A percentile compares a stretch with the other conserved stretches of the same genome.
Conservation (phyloP, 30 jellyfish, hydroid and myxozoan species). For the Cassiopea andromeda region DNA sequence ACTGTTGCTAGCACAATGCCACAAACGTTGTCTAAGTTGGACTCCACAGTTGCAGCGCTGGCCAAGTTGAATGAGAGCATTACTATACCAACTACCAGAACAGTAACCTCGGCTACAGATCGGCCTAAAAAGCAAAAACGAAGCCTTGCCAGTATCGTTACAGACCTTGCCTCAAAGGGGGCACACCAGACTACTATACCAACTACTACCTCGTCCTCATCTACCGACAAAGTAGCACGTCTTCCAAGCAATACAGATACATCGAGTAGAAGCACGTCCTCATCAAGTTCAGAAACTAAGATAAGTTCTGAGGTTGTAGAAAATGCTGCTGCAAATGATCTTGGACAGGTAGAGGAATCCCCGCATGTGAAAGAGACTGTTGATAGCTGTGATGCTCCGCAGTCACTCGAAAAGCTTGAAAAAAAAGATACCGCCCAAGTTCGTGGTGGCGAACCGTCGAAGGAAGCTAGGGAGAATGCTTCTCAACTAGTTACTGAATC, state of each 20-base stretch:
- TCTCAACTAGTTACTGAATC: not conserved
- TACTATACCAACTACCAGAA: conserved; percentile 55
- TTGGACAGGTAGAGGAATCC: not conserved
- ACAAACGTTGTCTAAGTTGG: conserved; percentile 3
- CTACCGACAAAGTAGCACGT: not conserved
- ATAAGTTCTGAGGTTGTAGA: not conserved
- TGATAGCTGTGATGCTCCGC: not conserved
- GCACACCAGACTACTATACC: conserved; percentile 36
- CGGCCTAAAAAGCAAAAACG: conserved; percentile 67
- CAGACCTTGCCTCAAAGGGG: conserved; percentile 55
- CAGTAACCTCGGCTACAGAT: conserved; percentile 51
- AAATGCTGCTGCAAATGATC: not conserved
- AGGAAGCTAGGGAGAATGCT: not conserved
- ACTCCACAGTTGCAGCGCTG: conserved; percentile 45
- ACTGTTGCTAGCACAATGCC: not conserved
- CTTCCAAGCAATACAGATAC: not conserved
- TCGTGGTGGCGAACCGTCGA: not conserved
- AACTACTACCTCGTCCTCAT: not conserved
- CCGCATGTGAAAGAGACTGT: not conserved
- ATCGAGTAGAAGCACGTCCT: not conserved
- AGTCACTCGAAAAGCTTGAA: not conserved
- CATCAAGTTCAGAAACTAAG: not conserved
- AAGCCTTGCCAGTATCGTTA: conserved; percentile 70
- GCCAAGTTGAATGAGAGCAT: conserved; percentile 63
- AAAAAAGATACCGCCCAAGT: not conserved